Evolutionary conservation across 2,113 vertebrate genomes (phyloP).

Genomic region (Tor tambroides): DNA sequence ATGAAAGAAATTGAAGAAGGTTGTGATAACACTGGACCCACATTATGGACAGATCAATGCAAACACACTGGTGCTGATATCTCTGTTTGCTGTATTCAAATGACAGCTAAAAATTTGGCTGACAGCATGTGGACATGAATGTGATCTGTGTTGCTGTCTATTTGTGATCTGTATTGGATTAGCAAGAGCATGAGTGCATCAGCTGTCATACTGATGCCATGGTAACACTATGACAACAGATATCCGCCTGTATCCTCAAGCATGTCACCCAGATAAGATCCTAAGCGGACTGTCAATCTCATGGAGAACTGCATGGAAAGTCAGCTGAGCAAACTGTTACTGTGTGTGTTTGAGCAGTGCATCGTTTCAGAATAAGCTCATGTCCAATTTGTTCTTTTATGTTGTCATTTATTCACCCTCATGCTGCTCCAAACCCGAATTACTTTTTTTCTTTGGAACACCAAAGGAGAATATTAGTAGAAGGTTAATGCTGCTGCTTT

Average conservation of each 20-base stretch:
- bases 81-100: not conserved
- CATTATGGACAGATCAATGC: not conserved
- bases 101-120: not conserved
- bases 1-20: conserved; percentile 2
- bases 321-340: not conserved
- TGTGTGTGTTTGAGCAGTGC: not conserved
- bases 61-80: not conserved
- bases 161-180: conserved; percentile 30
- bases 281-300: not conserved
- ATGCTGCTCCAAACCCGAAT: not conserved
- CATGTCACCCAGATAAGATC: conserved; percentile 23
- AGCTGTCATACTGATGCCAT: conserved; percentile 23
- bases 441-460: not conserved
- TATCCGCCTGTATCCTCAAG: conserved; percentile 32
- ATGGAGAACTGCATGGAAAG: not conserved
- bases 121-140: conserved; percentile 1
- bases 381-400: not conserved
- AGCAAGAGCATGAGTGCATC: conserved; percentile 9
- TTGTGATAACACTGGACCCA: not conserved
- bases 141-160: not conserved
- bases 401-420: not conserved
- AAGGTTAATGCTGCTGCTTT: not conserved
- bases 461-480: not conserved
- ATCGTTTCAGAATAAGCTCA: not conserved
- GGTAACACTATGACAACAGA: conserved; percentile 66